phyloP scores from a whole-genome alignment of 53 echinoderm and acorn worm species.

The Arbacia lixula region DNA sequence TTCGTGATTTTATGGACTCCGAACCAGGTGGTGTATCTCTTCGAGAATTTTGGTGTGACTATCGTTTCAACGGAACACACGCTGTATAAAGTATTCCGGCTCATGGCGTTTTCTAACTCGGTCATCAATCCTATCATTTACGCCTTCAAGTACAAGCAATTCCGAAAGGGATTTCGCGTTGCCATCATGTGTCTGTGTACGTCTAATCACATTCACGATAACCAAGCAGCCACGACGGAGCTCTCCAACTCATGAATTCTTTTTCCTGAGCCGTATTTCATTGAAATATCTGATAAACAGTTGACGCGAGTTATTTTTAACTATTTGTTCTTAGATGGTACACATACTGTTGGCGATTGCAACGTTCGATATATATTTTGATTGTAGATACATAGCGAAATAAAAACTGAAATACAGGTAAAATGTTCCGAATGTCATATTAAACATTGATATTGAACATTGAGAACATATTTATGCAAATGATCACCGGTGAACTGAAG shows the following conservation, averaged over 20 bases:
- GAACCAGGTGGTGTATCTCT: conserved; percentile 84
- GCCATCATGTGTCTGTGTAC: conserved; percentile 57
- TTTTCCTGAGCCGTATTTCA: too few relatives aligned
- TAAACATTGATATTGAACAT: too few relatives aligned
- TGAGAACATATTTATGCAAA: too few relatives aligned
- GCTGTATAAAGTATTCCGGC: conserved; percentile 77
- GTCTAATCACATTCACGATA: conserved; percentile 42
- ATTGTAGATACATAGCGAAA: too few relatives aligned
- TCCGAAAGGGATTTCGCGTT: conserved; percentile 91
- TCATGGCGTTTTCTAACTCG: conserved; percentile 93
- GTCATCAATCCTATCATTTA: conserved; percentile 97
- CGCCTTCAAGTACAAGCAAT: conserved; percentile 97
- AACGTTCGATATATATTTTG: too few relatives aligned
- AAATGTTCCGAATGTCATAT: too few relatives aligned
- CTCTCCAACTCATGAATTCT: conserved; percentile 43
- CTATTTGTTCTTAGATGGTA: too few relatives aligned
- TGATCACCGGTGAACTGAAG: too few relatives aligned
- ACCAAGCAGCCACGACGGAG: conserved; percentile 34
- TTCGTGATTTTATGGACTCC: conserved; percentile 91
- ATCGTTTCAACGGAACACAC: conserved; percentile 56
- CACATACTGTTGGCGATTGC: too few relatives aligned
- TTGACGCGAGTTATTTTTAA: too few relatives aligned
- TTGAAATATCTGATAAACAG: too few relatives aligned
- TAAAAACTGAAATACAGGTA: too few relatives aligned
- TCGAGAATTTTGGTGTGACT: conserved; percentile 72